These are phyloP conservation scores for Acropora tenuis DNA, from an alignment of 64 coral and sea anemone species.

Conservation along the genomic window DNA sequence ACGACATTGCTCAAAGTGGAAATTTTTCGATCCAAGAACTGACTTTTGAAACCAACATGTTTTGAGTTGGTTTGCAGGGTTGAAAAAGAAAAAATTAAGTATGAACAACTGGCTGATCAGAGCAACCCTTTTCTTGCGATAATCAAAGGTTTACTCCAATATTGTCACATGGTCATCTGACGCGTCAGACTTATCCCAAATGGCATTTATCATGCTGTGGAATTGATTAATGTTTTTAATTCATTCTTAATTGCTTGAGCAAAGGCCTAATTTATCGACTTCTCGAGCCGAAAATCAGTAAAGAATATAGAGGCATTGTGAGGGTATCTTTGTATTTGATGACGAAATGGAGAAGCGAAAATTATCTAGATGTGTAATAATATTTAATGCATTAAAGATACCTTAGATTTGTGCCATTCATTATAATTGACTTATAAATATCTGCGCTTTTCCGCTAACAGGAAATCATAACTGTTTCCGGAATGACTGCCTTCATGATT, in stretches of 20 bases:
- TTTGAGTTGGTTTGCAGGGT: background rate
- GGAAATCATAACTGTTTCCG: slow-evolving; percentile 49
- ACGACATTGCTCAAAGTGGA: background rate
- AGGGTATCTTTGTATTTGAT: background rate
- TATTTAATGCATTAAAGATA: background rate
- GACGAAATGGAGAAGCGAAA: background rate
- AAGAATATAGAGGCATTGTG: background rate
- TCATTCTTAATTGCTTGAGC: too few relatives aligned
- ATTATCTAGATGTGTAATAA: background rate
- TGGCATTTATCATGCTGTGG: too few relatives aligned
- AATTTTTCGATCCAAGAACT: background rate
- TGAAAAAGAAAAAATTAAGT: too few relatives aligned
- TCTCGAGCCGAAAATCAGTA: background rate
- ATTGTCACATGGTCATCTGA: too few relatives aligned
- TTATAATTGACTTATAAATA: slow-evolving; percentile 59
- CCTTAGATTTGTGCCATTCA: slow-evolving; percentile 24
- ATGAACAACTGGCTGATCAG: too few relatives aligned
- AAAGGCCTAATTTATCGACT: too few relatives aligned
- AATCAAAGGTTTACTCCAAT: too few relatives aligned
- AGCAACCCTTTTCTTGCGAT: too few relatives aligned
- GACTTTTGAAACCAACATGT: background rate
- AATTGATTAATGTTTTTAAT: too few relatives aligned
- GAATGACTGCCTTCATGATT: background rate
- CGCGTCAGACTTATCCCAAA: too few relatives aligned
- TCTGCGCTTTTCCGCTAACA: background rate